These are phyloP conservation scores for Scaptomyza flava DNA, from an alignment of 2,888 invertebrate species.

Conservation along the genomic window DNA sequence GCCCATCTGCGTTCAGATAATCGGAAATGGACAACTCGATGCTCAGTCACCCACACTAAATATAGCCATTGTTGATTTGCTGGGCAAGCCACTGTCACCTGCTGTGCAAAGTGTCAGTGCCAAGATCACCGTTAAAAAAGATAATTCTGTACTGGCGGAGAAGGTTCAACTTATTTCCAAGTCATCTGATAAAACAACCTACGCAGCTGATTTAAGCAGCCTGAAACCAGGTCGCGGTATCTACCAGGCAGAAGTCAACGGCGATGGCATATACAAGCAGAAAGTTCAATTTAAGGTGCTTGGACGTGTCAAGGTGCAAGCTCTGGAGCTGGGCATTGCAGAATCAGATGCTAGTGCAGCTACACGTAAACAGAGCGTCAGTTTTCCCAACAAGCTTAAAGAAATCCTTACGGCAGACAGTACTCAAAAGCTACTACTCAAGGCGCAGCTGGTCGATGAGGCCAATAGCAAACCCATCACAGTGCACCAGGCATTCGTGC, in stretches of 20 bases:
- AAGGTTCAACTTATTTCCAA: slow-evolving; percentile 87
- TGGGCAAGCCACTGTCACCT: slow-evolving; percentile 88
- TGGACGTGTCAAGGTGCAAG: slow-evolving; percentile 90
- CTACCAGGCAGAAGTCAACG: slow-evolving; percentile 92
- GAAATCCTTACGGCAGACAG: slow-evolving; percentile 92
- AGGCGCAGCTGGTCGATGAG: slow-evolving; percentile 91
- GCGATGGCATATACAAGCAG: slow-evolving; percentile 87
- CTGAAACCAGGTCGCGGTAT: slow-evolving; percentile 93
- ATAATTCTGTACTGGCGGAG: slow-evolving; percentile 87
- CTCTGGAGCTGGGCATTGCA: slow-evolving; percentile 93
- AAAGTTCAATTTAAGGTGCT: slow-evolving; percentile 89
- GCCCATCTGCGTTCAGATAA: slow-evolving; percentile 93
- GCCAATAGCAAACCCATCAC: slow-evolving; percentile 87
- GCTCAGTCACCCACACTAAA: slow-evolving; percentile 90
- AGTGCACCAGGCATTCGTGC: slow-evolving; percentile 95
- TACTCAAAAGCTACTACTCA: slow-evolving; percentile 94
- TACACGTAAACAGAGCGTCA: slow-evolving; percentile 90
- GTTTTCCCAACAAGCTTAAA: slow-evolving; percentile 89
- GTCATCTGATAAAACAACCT: slow-evolving; percentile 89
- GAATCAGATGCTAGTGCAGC: slow-evolving; percentile 96
- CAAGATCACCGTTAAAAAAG: slow-evolving; percentile 84
- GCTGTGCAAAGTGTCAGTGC: slow-evolving; percentile 71
- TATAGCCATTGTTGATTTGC: slow-evolving; percentile 90
- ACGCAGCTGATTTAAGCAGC: slow-evolving; percentile 90
- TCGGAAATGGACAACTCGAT: slow-evolving; percentile 91